A percentile compares a stretch with the other conserved stretches of the same genome.
phyloP scores from a whole-genome alignment of 2,888 invertebrate genomes.

The Aporophyla nigra region DNA sequence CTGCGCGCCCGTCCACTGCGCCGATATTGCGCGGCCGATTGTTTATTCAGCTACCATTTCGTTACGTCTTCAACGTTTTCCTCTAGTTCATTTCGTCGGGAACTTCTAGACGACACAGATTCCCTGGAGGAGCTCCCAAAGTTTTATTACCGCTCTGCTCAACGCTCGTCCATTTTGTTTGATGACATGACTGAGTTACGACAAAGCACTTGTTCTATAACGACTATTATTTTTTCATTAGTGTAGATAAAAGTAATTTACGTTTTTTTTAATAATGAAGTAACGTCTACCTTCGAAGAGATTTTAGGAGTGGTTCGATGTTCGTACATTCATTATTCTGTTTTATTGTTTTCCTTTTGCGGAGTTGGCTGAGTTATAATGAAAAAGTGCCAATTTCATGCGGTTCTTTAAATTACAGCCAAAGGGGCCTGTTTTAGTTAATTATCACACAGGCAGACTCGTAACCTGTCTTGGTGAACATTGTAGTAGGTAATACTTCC shows the following conservation, averaged over 20 bases:
- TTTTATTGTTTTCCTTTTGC: slow-evolving; percentile 25
- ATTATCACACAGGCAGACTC: slow-evolving; percentile 18
- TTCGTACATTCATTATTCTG: slow-evolving; percentile 17
- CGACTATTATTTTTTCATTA: slow-evolving; percentile 45
- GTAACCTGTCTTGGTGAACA: slow-evolving; percentile 2
- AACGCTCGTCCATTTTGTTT: slow-evolving; percentile 58
- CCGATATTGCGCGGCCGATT: slow-evolving; percentile 39
- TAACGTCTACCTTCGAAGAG: neutral
- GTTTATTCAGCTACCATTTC: slow-evolving; percentile 44
- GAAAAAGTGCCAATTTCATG: slow-evolving; percentile 29
- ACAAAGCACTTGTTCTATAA: slow-evolving; percentile 20
- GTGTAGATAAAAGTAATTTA: neutral
- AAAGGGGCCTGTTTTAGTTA: slow-evolving; percentile 31
- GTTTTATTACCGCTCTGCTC: slow-evolving; percentile 62
- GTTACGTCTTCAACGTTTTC: slow-evolving; percentile 42
- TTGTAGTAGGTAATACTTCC: slow-evolving; percentile 25
- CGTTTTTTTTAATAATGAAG: slow-evolving; percentile 16
- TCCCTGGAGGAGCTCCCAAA: slow-evolving; percentile 69
- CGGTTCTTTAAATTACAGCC: slow-evolving; percentile 22
- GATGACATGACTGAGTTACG: slow-evolving; percentile 55
- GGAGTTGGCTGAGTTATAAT: slow-evolving; percentile 3
- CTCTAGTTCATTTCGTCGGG: slow-evolving; percentile 64
- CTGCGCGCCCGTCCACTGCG: slow-evolving; percentile 41
- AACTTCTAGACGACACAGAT: slow-evolving; percentile 66
- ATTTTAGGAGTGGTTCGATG: slow-evolving; percentile 8